Evolutionary conservation across 2,888 invertebrate species (phyloP), one percentile per base, ranked within the genome.

Genomic region (Petrolisthes manimaculis): DNA sequence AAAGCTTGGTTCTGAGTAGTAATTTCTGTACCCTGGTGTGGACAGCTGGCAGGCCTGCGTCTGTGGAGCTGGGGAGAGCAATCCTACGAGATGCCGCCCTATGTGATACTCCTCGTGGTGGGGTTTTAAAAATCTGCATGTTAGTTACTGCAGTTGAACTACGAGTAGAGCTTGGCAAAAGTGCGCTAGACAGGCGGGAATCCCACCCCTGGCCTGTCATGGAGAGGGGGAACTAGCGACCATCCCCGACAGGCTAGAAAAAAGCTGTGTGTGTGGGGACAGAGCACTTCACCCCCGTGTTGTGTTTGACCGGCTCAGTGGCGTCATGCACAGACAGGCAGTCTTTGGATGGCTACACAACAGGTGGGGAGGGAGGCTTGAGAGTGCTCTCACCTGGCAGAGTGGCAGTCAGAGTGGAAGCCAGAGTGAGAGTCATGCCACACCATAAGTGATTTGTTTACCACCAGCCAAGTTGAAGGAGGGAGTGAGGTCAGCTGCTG

Each of bases 331-430:
- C 81, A 86, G 86, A 86, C 86, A 86, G 86, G 86, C 86, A 86
- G 86, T 86, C 86, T 86, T 86, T 86, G 86, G 86, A 86, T 86
- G 71, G 86, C 86, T 86, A 86, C 86, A 86, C 86, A 86, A 86
- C 86, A 86, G 86, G 86, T 86, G 86, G 86, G 86, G 81, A 86
- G 86, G 81, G 86, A 86, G 86, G 79, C 85, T 79, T 85, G 79
- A 79, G 79, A 85, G 79, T 85, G 85, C 85, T 85, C 84, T 84
- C 84, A 77, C 78, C 84, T 84, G 78, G n/a, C 84, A 85, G 85
- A 85, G 85, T 85, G 85, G 79, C 84, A 85, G 24, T 77, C 85
- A 69, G 81, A 67, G 80, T 81, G 80, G 56, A 21, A 61, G 61
- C 24, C 80, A 81, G 78, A 84, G 84, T 84, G 74, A 21, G 24